Evolutionary conservation across 1,140 invertebrate genomes (phyloP).

Genomic region (Camponotus vicinus): DNA sequence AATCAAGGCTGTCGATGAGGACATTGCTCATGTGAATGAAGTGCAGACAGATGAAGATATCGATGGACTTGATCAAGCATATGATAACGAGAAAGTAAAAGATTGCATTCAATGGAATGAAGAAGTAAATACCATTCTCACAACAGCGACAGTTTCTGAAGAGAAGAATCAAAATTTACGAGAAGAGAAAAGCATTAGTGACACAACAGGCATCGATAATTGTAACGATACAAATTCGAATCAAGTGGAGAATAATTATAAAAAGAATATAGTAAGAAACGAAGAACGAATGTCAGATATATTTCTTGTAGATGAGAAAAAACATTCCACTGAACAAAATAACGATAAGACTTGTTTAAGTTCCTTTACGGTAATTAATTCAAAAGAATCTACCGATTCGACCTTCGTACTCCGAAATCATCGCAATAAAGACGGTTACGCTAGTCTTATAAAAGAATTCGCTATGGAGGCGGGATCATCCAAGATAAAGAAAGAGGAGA

Average conservation of each 20-base stretch:
- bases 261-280: not conserved
- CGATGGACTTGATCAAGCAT: slow-evolving; percentile 17
- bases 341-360: not conserved
- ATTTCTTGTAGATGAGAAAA: not conserved
- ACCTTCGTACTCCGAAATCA: not conserved
- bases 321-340: not conserved
- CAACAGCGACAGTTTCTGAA: not conserved
- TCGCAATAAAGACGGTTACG: slow-evolving; percentile 79
- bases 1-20: slow-evolving; percentile 77
- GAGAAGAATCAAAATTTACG: not conserved
- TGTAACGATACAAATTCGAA: slow-evolving; percentile 8
- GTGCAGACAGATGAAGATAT: slow-evolving; percentile 30
- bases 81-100: not conserved
- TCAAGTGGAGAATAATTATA: not conserved
- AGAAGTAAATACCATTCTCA: not conserved
- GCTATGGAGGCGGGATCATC: slow-evolving; percentile 78
- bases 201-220: not conserved
- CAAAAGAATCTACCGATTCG: slow-evolving; percentile 2
- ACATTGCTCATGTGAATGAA: slow-evolving; percentile 56
- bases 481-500: slow-evolving; percentile 79
- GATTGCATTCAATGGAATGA: slow-evolving; percentile 9
- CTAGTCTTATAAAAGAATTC: slow-evolving; percentile 80
- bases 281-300: not conserved
- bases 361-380: not conserved
- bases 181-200: not conserved